Conservation (phyloP, 2,113 vertebrate species). For the Microcebus ravelobensis region DNA sequence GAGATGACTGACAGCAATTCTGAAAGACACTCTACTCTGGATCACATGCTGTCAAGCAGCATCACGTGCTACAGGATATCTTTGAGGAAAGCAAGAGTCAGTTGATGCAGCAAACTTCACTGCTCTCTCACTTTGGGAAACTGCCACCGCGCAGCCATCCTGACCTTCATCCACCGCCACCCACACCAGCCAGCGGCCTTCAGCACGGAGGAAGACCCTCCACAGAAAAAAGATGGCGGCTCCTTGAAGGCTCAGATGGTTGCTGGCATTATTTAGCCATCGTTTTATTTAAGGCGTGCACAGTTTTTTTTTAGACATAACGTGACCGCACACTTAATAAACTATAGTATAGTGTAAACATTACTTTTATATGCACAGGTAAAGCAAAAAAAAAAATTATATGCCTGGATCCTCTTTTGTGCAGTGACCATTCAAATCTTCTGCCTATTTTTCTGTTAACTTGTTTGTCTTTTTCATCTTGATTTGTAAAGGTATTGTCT, state of each 20-base stretch:
- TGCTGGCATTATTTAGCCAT: not conserved
- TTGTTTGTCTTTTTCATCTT: not conserved
- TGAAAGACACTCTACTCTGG: not conserved
- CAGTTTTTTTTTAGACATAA: not conserved
- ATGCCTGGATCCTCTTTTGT: not conserved
- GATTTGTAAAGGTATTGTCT: not conserved
- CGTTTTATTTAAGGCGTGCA: not conserved
- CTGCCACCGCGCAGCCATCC: not conserved
- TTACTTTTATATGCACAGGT: not conserved
- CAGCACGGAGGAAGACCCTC: not conserved
- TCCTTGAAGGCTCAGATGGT: not conserved
- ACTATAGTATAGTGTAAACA: not conserved
- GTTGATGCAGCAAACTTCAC: not conserved
- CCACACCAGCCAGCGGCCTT: not conserved
- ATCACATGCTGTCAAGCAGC: not conserved
- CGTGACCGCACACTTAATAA: not conserved
- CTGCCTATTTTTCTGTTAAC: not conserved
- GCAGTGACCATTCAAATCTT: not conserved
- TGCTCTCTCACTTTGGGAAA: not conserved
- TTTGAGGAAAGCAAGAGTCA: not conserved
- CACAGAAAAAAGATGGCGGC: not conserved
- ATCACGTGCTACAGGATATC: not conserved
- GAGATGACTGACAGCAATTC: not conserved
- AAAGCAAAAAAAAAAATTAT: not conserved
- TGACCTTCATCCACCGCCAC: not conserved